Base-by-base conservation (phyloP, 2,888 invertebrate species). In the Achlya flavicornis region DNA sequence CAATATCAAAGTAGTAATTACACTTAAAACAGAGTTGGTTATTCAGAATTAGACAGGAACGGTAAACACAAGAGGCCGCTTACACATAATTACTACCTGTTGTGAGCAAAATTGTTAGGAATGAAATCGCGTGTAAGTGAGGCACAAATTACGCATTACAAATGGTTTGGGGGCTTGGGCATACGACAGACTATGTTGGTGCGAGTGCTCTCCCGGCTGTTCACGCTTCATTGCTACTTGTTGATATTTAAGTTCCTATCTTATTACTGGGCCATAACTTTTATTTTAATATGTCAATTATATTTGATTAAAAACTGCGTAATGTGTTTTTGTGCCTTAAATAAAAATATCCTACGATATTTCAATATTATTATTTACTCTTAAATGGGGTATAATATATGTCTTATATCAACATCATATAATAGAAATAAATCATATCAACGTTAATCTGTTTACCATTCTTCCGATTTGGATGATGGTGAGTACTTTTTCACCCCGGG, bases 41-140 rank as follows among this genome's bases (percentile, higher is more conserved):
- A 73, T 72, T 71, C 66, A 72, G 58, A 73, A 72, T 71, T 69
- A 75, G 66, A 63, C 48, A 46, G 46, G 53, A 19, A 41, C 33
- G 41, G 35, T 59, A 64, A 71, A 64, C 76, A 66, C 66, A 8
- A 57, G 73, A 71, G 75, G 41, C 57, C 66, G 70, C 66, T 75
- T 68, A 65, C 66, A 61, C 66, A 38, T 77, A 76, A 77, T 77
- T 73, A 63, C 62, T n/a, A 73, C 64, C 63, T 68, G 57, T 67
- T 64, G 63, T 66, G 65, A 61, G 65, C 63, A 68, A 73, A 68
- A 69, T 65, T 68, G 70, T 71, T 66, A 68, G 62, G 63, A 59
- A 61, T 66, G 63, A 68, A 62, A 68, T 71, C 63, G 68, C 68
- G 65, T 74, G 72, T 58, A 59, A 58, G 60, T 68, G 67, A 67